Conservation (phyloP, 2,888 invertebrate genomes). For the Nemoura dubitans region DNA sequence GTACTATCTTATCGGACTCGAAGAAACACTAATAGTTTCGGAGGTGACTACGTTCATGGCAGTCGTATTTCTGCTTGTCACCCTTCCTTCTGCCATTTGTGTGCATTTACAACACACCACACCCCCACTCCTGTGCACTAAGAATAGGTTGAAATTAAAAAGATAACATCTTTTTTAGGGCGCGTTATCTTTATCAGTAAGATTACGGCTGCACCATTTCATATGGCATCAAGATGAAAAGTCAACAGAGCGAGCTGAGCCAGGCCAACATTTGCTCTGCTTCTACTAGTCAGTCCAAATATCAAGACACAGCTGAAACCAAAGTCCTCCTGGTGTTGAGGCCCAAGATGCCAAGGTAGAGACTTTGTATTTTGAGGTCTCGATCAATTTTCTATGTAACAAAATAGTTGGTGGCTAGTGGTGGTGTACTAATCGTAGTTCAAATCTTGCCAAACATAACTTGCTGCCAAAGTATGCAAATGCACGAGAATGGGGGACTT, state of each 20-base stretch:
- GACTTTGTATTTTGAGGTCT: background rate
- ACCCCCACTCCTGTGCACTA: background rate
- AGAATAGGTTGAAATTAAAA: background rate
- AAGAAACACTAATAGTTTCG: background rate
- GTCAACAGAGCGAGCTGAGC: background rate
- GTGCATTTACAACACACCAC: background rate
- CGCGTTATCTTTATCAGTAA: constrained; percentile 12
- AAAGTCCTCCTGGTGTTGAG: background rate
- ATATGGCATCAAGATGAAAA: background rate
- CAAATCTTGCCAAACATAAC: background rate
- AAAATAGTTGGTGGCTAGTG: background rate
- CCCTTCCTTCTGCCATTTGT: background rate
- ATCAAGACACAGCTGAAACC: background rate
- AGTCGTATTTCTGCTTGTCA: background rate
- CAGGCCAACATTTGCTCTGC: constrained; percentile 12
- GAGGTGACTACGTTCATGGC: background rate
- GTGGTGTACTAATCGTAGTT: background rate
- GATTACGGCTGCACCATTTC: background rate
- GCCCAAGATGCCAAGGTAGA: background rate
- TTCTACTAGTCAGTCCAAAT: constrained; percentile 3
- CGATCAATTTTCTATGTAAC: background rate
- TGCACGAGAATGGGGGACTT: background rate
- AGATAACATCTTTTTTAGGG: constrained; percentile 5
- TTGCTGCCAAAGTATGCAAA: background rate
- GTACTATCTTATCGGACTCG: background rate